phyloP scores from a whole-genome alignment of 2,888 invertebrate genomes.

The Stenolophus ochropezus region DNA sequence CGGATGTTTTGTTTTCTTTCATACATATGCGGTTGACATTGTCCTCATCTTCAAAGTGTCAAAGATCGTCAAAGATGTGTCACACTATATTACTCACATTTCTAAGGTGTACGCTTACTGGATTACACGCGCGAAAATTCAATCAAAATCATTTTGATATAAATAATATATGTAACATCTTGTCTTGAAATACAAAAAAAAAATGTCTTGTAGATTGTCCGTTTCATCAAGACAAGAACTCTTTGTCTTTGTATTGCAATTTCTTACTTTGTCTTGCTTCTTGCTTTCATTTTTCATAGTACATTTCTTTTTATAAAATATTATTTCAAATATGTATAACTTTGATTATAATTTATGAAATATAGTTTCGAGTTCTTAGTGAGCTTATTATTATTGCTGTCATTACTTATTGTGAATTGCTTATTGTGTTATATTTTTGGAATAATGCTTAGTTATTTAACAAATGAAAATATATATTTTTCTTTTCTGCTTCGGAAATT shows the following conservation, averaged over 20 bases:
- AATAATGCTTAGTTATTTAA: too few relatives aligned
- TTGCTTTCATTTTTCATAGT: too few relatives aligned
- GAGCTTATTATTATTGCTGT: background rate
- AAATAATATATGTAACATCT: too few relatives aligned
- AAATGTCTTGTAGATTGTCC: too few relatives aligned
- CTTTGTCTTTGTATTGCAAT: too few relatives aligned
- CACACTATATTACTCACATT: background rate
- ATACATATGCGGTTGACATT: slow-evolving; percentile 39
- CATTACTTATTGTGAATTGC: background rate
- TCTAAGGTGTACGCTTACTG: background rate
- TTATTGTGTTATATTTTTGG: background rate
- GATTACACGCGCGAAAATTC: background rate
- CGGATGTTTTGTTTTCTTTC: slow-evolving; percentile 22
- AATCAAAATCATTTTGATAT: too few relatives aligned
- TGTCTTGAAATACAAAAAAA: too few relatives aligned
- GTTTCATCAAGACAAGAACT: too few relatives aligned
- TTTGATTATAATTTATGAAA: background rate
- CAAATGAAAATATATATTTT: background rate
- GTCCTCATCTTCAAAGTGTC: slow-evolving; percentile 2
- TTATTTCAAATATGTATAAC: background rate
- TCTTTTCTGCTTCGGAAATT: background rate
- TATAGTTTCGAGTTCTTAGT: background rate
- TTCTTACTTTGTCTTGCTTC: too few relatives aligned
- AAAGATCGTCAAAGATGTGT: slow-evolving; percentile 11
- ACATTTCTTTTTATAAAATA: background rate